These are phyloP conservation scores for Acinonyx jubatus DNA, from an alignment of 2,113 vertebrate species.

Conservation along the genomic window DNA sequence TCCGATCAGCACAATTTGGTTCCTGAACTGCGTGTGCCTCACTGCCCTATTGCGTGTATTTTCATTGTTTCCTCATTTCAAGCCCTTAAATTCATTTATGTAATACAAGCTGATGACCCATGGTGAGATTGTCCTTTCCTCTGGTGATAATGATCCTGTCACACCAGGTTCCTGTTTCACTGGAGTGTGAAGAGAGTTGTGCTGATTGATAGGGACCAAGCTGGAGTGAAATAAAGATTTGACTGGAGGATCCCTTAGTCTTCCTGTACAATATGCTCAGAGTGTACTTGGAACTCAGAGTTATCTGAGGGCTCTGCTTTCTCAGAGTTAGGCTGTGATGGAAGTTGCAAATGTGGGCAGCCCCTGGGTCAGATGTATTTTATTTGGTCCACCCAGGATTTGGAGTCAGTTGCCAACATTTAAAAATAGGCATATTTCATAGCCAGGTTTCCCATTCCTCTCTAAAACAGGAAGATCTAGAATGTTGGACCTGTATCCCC, in stretches of 20 bases:
- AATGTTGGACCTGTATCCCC: background rate
- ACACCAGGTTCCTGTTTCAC: constrained; percentile 8
- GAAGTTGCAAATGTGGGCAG: background rate
- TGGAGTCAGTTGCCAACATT: constrained; percentile 13
- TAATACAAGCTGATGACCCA: constrained; percentile 35
- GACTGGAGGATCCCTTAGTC: background rate
- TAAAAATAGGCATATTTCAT: background rate
- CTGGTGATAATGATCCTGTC: constrained; percentile 53
- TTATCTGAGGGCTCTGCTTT: background rate
- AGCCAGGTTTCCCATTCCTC: background rate
- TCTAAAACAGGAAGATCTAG: background rate
- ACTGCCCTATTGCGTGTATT: background rate
- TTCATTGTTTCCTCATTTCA: background rate
- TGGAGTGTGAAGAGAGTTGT: constrained; percentile 28
- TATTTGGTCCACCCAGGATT: background rate
- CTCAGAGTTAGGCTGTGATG: background rate
- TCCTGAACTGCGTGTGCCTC: background rate
- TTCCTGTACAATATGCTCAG: background rate
- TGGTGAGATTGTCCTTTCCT: constrained; percentile 13
- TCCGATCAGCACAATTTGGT: background rate
- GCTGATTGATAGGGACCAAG: constrained; percentile 12
- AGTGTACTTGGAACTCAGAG: background rate
- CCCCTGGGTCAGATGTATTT: background rate
- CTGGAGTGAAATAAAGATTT: constrained; percentile 31
- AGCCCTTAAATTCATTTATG: background rate